These are phyloP conservation scores for Myiozetetes cayanensis DNA, from an alignment of 2,113 vertebrate species.

Conservation along the genomic window DNA sequence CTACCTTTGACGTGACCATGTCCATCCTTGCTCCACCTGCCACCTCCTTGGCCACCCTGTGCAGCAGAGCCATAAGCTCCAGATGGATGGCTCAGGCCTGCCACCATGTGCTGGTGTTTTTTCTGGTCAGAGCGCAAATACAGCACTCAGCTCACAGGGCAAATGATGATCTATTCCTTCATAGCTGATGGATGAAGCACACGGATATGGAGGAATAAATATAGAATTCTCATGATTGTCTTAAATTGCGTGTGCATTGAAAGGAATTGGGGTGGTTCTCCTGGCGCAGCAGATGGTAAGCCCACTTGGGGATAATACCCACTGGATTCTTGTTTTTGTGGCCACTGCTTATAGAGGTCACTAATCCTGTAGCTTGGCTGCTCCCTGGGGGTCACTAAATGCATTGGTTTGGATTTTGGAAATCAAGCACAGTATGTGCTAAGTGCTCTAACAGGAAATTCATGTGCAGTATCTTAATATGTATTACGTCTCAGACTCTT, in stretches of 20 bases:
- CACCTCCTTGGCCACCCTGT: background rate
- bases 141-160: background rate
- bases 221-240: background rate
- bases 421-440: background rate
- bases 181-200: background rate
- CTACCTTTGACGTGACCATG: background rate
- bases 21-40: background rate
- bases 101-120: accelerated
- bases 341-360: slow-evolving; percentile 22
- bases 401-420: background rate
- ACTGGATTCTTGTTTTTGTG: background rate
- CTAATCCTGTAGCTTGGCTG: slow-evolving; percentile 4
- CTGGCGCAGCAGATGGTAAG: slow-evolving; percentile 11
- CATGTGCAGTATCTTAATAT: background rate
- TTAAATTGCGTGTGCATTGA: background rate
- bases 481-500: slow-evolving; percentile 2
- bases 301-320: background rate
- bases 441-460: slow-evolving; percentile 21
- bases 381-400: slow-evolving; percentile 14
- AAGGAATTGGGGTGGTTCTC: background rate
- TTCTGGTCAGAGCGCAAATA: background rate
- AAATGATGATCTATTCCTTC: background rate
- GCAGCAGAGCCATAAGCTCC: background rate
- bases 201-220: background rate
- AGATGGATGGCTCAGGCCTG: background rate